Base-by-base conservation (phyloP, 1,140 invertebrate genomes). In the Halictus rubicundus region DNA sequence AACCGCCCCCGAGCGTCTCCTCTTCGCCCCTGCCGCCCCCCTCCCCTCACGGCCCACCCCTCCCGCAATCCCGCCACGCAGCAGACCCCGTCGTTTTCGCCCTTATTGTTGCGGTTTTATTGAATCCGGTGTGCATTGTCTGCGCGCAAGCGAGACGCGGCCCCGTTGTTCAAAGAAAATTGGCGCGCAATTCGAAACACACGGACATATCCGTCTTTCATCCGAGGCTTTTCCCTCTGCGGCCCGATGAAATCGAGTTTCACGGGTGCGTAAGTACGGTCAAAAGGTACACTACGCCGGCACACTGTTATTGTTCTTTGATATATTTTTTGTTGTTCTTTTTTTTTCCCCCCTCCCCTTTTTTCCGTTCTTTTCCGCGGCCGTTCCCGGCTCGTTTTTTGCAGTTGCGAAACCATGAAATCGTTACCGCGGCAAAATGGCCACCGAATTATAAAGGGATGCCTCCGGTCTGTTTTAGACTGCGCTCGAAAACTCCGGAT, bases 91-190 rank as follows among this genome's bases (percentile, higher is more conserved):
- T 73, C 82, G 70, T 91, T 90, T 88, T 90, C 89, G 83, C 89
- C 87, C 88, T 91, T 91, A 92, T 93, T 93, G 92, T 93, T 92
- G 91, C 88, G 90, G 91, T 92, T 92, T 93, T 92, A 92, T 92
- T 92, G 91, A 93, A 93, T 93, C 90, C 91, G 86, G 78, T 73
- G 78, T 42, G 87, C 87, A 91, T 92, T 92, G 91, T 92, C 87
- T 87, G 85, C 80, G 80, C 82, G 87, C 87, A 82, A 90, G 84
- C 86, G 88, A 88, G 88, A 90, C 87, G 85, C 82, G 81, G 68
- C 82, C 64, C 14, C 82, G 86, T 90, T 90, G 89, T 90, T 90
- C 86, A 81, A 91, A 91, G 89, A 91, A 91, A 90, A 91, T 91
- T 91, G 88, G 85, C 85, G 89, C 83, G 80, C 80, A 80, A 74